A percentile compares a stretch with the other conserved stretches of the same genome.
phyloP scores from a whole-genome alignment of 2,888 invertebrate genomes.

The Brachyopa scutellaris region DNA sequence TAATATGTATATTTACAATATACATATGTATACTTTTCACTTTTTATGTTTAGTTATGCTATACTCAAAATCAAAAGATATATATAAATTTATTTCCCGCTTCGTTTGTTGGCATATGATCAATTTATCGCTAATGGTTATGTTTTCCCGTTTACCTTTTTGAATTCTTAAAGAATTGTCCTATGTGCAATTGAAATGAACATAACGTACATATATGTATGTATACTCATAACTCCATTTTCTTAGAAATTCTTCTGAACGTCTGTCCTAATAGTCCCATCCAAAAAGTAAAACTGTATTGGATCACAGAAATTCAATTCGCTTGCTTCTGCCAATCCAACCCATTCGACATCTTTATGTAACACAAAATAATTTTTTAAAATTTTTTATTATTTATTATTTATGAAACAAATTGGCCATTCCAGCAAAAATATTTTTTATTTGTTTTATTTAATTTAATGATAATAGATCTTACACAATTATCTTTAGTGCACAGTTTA shows the following conservation, averaged over 20 bases:
- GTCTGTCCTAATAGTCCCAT: slow-evolving; percentile 47
- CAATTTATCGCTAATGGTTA: slow-evolving; percentile 57
- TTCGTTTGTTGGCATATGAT: slow-evolving; percentile 65
- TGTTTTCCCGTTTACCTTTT: slow-evolving; percentile 35
- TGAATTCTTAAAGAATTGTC: slow-evolving; percentile 34
- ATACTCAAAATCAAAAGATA: slow-evolving; percentile 24
- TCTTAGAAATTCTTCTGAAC: slow-evolving; percentile 33
- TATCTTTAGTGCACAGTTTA: not conserved
- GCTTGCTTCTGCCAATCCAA: slow-evolving; percentile 63
- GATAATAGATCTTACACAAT: not conserved
- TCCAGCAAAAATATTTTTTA: slow-evolving; percentile 6
- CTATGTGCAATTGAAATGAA: slow-evolving; percentile 7
- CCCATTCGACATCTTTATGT: slow-evolving; percentile 5
- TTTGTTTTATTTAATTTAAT: slow-evolving; percentile 10
- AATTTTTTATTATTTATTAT: not conserved
- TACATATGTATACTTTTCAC: slow-evolving; percentile 46
- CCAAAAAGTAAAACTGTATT: slow-evolving; percentile 38
- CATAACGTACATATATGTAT: slow-evolving; percentile 6
- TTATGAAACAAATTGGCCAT: not conserved
- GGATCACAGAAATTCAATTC: slow-evolving; percentile 52
- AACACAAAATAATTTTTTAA: not conserved
- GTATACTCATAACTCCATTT: slow-evolving; percentile 1
- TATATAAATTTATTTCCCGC: slow-evolving; percentile 39
- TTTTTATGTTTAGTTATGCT: slow-evolving; percentile 54
- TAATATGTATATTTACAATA: slow-evolving; percentile 48